These are phyloP conservation scores for Saguinus midas DNA, from an alignment of 2,113 vertebrate genomes.

Conservation along the genomic window DNA sequence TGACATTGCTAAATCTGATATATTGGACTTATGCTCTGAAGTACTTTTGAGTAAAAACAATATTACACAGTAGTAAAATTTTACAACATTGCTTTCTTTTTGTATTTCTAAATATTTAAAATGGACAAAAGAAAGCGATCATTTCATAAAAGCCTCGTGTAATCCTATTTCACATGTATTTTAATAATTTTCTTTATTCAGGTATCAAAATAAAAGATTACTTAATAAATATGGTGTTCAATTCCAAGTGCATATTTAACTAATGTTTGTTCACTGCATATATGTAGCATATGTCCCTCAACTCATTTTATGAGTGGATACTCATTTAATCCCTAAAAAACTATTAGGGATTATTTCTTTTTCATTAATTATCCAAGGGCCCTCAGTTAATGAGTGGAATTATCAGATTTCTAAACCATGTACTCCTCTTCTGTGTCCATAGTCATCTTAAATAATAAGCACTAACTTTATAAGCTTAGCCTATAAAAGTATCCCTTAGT, in stretches of 20 bases:
- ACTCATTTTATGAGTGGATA: neutral
- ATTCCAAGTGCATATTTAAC: neutral
- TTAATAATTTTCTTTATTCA: neutral
- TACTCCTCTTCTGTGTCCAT: neutral
- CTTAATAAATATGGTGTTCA: neutral
- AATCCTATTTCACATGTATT: neutral
- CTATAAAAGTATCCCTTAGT: neutral
- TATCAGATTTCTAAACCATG: neutral
- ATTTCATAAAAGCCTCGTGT: neutral
- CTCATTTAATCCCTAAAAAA: neutral
- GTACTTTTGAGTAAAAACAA: conserved; percentile 37
- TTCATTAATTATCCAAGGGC: neutral
- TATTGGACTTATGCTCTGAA: neutral
- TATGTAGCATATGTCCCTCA: neutral
- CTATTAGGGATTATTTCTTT: neutral
- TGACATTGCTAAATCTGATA: conserved; percentile 28
- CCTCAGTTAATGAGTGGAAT: neutral
- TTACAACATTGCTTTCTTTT: neutral
- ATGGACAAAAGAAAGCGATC: neutral
- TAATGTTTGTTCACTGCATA: neutral
- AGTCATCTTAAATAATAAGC: neutral
- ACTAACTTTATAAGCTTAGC: neutral
- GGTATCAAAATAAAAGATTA: neutral
- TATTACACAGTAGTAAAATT: conserved; percentile 33
- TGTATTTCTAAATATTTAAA: neutral